These are phyloP conservation scores for Papilio elwesi DNA, from an alignment of 2,888 invertebrate genomes.

Conservation along the genomic window DNA sequence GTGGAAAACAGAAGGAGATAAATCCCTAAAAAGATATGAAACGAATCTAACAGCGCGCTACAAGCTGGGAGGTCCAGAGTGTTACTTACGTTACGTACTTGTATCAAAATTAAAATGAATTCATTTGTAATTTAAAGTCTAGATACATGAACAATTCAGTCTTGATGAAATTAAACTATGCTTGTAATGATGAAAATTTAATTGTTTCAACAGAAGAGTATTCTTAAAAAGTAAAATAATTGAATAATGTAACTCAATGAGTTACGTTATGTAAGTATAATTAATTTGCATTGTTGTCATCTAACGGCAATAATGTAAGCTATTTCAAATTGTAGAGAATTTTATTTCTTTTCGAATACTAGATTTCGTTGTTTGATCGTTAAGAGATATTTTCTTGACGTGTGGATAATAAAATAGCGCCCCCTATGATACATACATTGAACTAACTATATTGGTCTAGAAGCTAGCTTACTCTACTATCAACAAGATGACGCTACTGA, in stretches of 20 bases:
- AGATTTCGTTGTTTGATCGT: too few relatives aligned
- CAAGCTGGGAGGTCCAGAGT: background rate
- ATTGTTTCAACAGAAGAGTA: background rate
- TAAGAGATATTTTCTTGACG: too few relatives aligned
- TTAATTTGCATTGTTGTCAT: background rate
- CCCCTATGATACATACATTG: background rate
- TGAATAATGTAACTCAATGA: background rate
- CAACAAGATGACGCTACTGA: background rate
- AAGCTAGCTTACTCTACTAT: background rate
- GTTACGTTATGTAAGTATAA: background rate
- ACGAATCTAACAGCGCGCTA: background rate
- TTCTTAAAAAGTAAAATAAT: background rate
- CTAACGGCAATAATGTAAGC: too few relatives aligned
- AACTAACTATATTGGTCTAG: background rate
- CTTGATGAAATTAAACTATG: background rate
- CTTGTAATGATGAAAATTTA: background rate
- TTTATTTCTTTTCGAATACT: too few relatives aligned
- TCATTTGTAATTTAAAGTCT: background rate
- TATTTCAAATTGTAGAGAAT: too few relatives aligned
- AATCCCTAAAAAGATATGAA: background rate
- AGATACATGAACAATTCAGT: slow-evolving; percentile 1
- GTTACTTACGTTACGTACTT: background rate
- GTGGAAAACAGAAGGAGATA: too few relatives aligned
- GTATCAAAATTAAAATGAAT: background rate
- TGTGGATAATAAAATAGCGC: background rate